phyloP scores from a whole-genome alignment of 2,797 vertebrate genomes.

The Enteromius unitaeniatus region DNA sequence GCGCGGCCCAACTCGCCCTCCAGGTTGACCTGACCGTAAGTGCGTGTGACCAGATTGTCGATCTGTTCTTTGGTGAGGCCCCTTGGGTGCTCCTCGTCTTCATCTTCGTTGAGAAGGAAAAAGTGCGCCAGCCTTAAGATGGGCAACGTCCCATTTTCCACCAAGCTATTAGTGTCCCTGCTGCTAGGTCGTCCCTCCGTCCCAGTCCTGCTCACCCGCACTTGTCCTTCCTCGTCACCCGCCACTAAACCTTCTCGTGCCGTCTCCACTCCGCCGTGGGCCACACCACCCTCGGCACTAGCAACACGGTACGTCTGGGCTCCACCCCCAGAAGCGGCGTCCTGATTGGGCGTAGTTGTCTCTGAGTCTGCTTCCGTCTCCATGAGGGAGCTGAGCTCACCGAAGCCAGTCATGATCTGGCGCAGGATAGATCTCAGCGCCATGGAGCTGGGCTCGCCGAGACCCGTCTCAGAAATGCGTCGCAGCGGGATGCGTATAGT shows the following conservation, averaged over 20 bases:
- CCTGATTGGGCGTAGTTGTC: conserved; percentile 69
- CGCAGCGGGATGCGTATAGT: conserved; percentile 91
- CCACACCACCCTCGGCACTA: conserved; percentile 63
- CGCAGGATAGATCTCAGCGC: conserved; percentile 90
- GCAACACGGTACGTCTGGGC: conserved; percentile 66
- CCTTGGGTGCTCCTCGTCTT: conserved; percentile 84
- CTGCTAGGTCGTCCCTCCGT: conserved; percentile 75
- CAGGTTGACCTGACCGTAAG: conserved; percentile 85
- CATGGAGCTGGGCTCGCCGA: conserved; percentile 89
- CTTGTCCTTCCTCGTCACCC: conserved; percentile 67
- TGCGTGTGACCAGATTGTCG: conserved; percentile 93
- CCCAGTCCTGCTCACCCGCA: conserved; percentile 64
- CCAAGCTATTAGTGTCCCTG: conserved; percentile 85
- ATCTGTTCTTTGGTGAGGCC: conserved; percentile 99
- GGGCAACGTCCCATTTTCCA: conserved; percentile 89
- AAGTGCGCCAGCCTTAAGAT: conserved; percentile 92
- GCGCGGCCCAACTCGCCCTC: conserved; percentile 88
- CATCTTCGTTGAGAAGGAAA: conserved; percentile 91
- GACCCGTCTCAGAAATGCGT: conserved; percentile 88
- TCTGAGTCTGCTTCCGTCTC: conserved; percentile 90
- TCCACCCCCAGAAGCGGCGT: conserved; percentile 54
- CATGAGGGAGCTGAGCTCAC: conserved; percentile 92
- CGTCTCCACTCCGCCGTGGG: conserved; percentile 59
- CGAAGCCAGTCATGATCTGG: conserved; percentile 95
- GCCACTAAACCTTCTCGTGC: conserved; percentile 67